Conservation (phyloP, 2,888 invertebrate species). For the Nephrotoma guestfalica region DNA sequence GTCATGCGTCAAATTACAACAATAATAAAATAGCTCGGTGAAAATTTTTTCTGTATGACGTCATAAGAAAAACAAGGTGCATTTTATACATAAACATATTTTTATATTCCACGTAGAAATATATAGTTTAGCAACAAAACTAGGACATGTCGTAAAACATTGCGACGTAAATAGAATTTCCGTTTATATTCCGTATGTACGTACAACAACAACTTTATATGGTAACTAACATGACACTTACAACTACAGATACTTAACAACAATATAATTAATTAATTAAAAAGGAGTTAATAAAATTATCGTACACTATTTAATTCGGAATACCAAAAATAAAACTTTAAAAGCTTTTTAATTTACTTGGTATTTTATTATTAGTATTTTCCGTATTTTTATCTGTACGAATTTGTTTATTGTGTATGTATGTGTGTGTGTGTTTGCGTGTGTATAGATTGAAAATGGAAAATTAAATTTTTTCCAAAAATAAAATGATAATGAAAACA, state of each 20-base stretch:
- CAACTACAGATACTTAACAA: not conserved
- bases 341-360: not conserved
- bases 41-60: not conserved
- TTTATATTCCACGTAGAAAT: too few species aligned
- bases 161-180: not conserved
- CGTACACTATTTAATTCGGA: not conserved
- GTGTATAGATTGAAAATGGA: not conserved
- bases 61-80: not conserved
- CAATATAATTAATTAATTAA: not conserved
- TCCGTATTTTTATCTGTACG: not conserved
- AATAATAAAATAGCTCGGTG: not conserved
- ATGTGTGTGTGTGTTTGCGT: not conserved
- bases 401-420: not conserved
- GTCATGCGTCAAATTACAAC: not conserved
- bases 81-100: not conserved
- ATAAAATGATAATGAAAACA: not conserved
- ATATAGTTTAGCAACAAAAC: not conserved
- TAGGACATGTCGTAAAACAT: not conserved
- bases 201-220: not conserved
- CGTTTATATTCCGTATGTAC: too few species aligned
- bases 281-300: not conserved
- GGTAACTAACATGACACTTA: not conserved
- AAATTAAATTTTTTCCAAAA: not conserved
- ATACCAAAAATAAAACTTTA: not conserved
- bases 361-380: not conserved